A percentile compares a stretch with the other conserved stretches of the same genome.
Conservation (phyloP, 2,113 vertebrate species). For the Lophius piscatorius region DNA sequence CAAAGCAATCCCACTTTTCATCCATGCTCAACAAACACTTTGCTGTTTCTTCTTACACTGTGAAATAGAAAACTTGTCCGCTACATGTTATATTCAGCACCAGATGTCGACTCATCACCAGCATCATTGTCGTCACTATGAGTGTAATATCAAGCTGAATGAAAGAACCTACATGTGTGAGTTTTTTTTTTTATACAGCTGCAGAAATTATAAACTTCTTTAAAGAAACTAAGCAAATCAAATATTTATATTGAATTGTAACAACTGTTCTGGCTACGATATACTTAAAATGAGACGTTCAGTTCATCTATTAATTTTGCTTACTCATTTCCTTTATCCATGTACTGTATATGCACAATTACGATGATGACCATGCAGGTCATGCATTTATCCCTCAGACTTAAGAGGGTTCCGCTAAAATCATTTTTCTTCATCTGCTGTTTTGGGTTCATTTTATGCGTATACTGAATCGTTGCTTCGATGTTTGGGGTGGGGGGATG, state of each 20-base stretch:
- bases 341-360: no score
- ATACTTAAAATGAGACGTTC: neutral
- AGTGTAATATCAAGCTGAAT: neutral
- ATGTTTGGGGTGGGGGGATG: slow-evolving; percentile 28
- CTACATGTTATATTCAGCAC: slow-evolving; percentile 10
- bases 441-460: slow-evolving; percentile 31
- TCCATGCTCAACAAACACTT: slow-evolving; percentile 28
- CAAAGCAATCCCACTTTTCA: slow-evolving; percentile 33
- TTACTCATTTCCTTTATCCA: neutral
- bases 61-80: neutral
- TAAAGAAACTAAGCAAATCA: neutral
- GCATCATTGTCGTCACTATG: slow-evolving; percentile 13
- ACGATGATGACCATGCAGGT: no score
- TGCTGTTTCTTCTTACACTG: slow-evolving; percentile 20
- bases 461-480: slow-evolving; percentile 38
- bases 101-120: slow-evolving; percentile 1
- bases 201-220: neutral
- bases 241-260: neutral
- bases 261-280: neutral
- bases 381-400: slow-evolving; percentile 3
- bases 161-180: neutral
- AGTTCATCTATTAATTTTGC: neutral
- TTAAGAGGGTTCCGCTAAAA: neutral
- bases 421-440: slow-evolving; percentile 11
- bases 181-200: neutral